phyloP scores from a whole-genome alignment of 1,140 invertebrate species.

The Protaetia brevitarsis region DNA sequence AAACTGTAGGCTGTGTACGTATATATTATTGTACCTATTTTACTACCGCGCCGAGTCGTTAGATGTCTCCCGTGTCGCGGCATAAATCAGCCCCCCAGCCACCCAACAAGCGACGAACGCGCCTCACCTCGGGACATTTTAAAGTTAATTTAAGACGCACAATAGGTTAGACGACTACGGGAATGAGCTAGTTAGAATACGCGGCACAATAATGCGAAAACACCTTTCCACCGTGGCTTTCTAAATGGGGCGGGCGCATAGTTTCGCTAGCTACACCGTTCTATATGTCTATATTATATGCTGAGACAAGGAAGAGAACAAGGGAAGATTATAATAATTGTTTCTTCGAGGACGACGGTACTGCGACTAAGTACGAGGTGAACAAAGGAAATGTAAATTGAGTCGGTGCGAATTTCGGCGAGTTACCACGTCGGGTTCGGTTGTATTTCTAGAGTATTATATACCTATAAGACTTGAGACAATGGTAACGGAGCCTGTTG shows the following conservation, averaged over 20 bases:
- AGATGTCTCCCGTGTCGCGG: slow-evolving; percentile 31
- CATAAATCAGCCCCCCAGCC: slow-evolving; percentile 34
- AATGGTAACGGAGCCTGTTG: too few relatives aligned
- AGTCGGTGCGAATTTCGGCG: background rate
- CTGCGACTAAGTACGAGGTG: too few relatives aligned
- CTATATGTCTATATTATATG: too few relatives aligned
- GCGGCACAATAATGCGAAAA: slow-evolving; percentile 34
- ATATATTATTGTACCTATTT: too few relatives aligned
- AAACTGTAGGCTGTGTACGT: too few relatives aligned
- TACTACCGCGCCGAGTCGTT: slow-evolving; percentile 19
- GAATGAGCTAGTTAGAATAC: slow-evolving; percentile 40
- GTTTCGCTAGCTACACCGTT: too few relatives aligned
- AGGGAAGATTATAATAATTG: slow-evolving; percentile 29
- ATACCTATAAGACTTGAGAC: too few relatives aligned
- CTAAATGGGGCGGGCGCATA: slow-evolving; percentile 20
- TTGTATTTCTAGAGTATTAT: too few relatives aligned
- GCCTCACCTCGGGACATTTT: slow-evolving; percentile 32
- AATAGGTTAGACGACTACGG: slow-evolving; percentile 36
- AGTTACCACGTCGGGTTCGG: too few relatives aligned
- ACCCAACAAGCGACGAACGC: slow-evolving; percentile 14
- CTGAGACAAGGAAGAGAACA: too few relatives aligned
- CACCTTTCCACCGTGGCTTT: slow-evolving; percentile 30
- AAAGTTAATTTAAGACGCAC: slow-evolving; percentile 43
- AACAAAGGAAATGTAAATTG: slow-evolving; percentile 36
- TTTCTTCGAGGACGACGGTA: slow-evolving; percentile 29